phyloP scores from a whole-genome alignment of 2,888 invertebrate species.

The Acanthosepion esculentum region DNA sequence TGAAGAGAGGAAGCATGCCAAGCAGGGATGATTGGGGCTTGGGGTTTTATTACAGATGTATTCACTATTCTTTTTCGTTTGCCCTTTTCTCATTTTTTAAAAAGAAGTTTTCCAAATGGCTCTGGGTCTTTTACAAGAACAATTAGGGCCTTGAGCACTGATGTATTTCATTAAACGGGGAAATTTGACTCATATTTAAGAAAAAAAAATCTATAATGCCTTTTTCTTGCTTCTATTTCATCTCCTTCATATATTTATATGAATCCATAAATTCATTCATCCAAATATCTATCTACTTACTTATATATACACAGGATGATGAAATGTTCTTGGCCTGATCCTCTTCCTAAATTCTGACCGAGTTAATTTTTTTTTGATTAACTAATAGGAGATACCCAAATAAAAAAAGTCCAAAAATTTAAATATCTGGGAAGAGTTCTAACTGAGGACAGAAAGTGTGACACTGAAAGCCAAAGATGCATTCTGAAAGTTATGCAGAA shows the following conservation, averaged over 20 bases:
- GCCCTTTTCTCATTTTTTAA: neutral
- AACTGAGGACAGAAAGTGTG: no score
- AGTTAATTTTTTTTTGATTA: no score
- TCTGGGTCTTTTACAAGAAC: neutral
- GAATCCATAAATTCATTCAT: neutral
- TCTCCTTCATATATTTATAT: neutral
- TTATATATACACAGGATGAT: neutral
- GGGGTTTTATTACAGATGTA: neutral
- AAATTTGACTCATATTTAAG: neutral
- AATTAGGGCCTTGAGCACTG: neutral
- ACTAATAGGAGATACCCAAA: no score
- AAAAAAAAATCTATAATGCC: neutral
- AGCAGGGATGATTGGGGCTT: neutral
- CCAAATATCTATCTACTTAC: neutral
- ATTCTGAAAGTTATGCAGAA: no score
- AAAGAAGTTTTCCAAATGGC: neutral
- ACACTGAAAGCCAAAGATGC: no score
- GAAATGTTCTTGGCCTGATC: no score
- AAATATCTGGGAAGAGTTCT: no score
- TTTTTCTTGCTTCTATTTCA: neutral
- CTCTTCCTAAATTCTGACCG: no score
- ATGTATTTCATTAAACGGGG: neutral
- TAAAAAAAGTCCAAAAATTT: no score
- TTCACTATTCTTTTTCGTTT: neutral
- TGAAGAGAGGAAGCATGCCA: neutral